Evolutionary conservation across 2,888 invertebrate species (phyloP), one percentile per base, ranked within the genome.

Genomic region (Parnassius smintheus): DNA sequence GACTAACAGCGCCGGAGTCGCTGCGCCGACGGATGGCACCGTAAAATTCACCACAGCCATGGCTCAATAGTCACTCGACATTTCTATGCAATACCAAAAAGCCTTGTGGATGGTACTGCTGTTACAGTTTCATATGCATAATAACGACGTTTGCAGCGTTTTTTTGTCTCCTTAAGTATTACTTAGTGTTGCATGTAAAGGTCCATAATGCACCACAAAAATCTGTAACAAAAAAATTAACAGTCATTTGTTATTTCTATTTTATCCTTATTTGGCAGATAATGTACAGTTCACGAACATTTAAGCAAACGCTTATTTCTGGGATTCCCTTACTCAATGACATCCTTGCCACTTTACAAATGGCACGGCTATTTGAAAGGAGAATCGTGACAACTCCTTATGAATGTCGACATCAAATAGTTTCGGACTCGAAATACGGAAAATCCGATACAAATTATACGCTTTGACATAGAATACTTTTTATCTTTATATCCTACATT

Each of bases 41-140:
- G 91, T 86, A 69, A 86, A 92, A 78, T 92, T 92, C 71, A 81
- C 82, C 72, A 91, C 79, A 72, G 90, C 90, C 91, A 92, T 89
- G 74, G 80, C 80, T 84, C 72, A 78, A 64, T 82, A 83, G 75
- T 76, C 78, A 73, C 75, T 75, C 78, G 80, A 78, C 88, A 89
- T 88, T 83, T 82, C 83, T 71, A 78, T 75, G 68, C 80, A 85
- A 83, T 85, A 80, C 83, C 81, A 82, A 86, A 79, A 77, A 77
- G 76, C 80, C 77, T 18, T n/a, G n/a, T 82, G 84, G 80, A 70
- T 69, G 64, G 71, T 71, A 70, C 70, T 71, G 75, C 69, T 77
- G 72, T 81, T 80, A 82, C 76, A 78, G 75, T 72, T 75, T 74
- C 75, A 72, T 70, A 85, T 84, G 84, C 88, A 86, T 87, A 81